phyloP scores from a whole-genome alignment of 2,888 invertebrate genomes.

The Nysson spinosus region DNA sequence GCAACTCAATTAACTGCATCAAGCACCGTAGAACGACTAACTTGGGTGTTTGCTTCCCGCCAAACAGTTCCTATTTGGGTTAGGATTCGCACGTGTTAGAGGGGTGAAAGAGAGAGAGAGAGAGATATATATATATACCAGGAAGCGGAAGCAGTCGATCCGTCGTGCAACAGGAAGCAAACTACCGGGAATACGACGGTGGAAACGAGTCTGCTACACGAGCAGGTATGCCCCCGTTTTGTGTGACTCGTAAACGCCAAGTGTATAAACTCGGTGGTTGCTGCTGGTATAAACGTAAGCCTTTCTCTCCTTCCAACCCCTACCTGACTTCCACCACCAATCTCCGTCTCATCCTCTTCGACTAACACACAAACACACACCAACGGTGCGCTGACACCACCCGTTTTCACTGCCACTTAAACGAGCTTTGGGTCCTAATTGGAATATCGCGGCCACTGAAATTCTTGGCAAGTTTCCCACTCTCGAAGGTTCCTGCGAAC shows the following conservation, averaged over 20 bases:
- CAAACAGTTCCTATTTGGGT: slow-evolving; percentile 26
- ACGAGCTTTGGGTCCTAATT: slow-evolving; percentile 73
- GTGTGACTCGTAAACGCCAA: slow-evolving; percentile 19
- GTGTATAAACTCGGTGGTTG: slow-evolving; percentile 11
- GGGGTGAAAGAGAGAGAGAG: not conserved
- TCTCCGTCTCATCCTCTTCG: slow-evolving; percentile 3
- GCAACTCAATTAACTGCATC: too few species aligned
- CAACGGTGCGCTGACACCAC: slow-evolving; percentile 45
- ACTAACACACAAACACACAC: slow-evolving; percentile 10
- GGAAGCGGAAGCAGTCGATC: slow-evolving; percentile 43
- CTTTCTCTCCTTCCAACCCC: too few species aligned
- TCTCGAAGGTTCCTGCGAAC: slow-evolving; percentile 34
- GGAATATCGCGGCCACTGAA: slow-evolving; percentile 75
- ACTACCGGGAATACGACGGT: slow-evolving; percentile 19
- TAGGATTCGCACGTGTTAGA: slow-evolving; percentile 26
- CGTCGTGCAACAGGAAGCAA: slow-evolving; percentile 44
- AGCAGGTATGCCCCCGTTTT: not conserved
- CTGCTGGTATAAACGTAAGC: slow-evolving; percentile 16
- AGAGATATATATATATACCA: not conserved
- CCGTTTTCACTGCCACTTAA: slow-evolving; percentile 67
- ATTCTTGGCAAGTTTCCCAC: slow-evolving; percentile 70
- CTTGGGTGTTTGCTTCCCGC: slow-evolving; percentile 5
- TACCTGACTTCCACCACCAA: too few species aligned
- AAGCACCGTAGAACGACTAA: too few species aligned
- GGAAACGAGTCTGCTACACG: slow-evolving; percentile 14